These are phyloP conservation scores for Sphenopsis melanotis DNA, from an alignment of 2,797 vertebrate genomes.

Conservation along the genomic window DNA sequence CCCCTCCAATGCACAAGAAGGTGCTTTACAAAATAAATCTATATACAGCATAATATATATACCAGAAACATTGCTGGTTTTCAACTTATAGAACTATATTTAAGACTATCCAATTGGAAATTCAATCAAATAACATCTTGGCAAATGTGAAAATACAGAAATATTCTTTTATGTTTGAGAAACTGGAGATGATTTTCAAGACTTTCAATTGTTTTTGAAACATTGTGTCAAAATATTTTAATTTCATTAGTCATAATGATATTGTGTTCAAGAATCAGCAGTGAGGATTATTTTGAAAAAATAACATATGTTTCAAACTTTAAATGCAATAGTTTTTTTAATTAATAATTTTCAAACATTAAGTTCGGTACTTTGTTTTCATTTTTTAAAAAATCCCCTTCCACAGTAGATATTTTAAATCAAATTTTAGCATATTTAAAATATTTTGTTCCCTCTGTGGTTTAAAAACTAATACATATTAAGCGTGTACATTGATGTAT, in stretches of 20 bases:
- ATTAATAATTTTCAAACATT: neutral
- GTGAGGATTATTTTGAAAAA: neutral
- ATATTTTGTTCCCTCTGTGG: neutral
- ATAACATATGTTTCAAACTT: neutral
- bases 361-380: neutral
- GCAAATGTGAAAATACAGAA: neutral
- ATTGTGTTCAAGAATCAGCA: neutral
- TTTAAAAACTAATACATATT: neutral
- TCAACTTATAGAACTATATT: conserved; percentile 3
- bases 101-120: conserved; percentile 46
- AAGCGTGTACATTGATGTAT: neutral
- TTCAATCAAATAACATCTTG: neutral
- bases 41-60: neutral
- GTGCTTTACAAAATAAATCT: neutral
- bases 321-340: neutral
- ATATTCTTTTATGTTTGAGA: neutral
- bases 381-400: neutral
- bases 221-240: neutral
- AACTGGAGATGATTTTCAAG: neutral
- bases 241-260: neutral
- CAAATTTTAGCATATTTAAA: neutral
- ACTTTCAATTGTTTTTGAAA: neutral
- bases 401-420: neutral
- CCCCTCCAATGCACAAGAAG: neutral
- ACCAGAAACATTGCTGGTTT: conserved; percentile 15